These are phyloP conservation scores for Cryptus viduatorius DNA, from an alignment of 2,888 invertebrate species.

Conservation along the genomic window DNA sequence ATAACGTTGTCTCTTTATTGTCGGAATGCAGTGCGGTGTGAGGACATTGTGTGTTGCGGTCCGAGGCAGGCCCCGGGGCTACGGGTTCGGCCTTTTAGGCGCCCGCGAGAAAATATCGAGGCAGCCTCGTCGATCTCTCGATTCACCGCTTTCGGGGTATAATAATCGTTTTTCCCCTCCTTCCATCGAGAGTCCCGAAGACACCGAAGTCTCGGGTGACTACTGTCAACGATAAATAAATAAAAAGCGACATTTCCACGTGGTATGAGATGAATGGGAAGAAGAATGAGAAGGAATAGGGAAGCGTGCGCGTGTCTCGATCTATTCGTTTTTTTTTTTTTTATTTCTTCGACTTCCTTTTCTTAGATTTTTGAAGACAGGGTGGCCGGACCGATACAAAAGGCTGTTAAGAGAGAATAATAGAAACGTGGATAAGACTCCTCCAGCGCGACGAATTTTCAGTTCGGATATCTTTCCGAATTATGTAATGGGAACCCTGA, in stretches of 20 bases:
- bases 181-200: constrained; percentile 3
- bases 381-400: neutral
- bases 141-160: constrained; percentile 27
- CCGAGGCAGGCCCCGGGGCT: constrained; percentile 60
- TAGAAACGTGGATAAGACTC: constrained; percentile 33
- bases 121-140: constrained; percentile 54
- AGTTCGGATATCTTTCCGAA: constrained; percentile 38
- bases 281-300: constrained; percentile 45
- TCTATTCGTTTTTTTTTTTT: constrained; percentile 32
- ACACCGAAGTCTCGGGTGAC: constrained; percentile 50
- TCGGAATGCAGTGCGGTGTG: constrained; percentile 68
- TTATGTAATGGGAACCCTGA: constrained; percentile 48
- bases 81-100: constrained; percentile 59
- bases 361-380: constrained; percentile 26
- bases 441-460: constrained; percentile 37
- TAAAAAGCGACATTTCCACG: constrained; percentile 53
- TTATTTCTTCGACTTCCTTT: constrained; percentile 31
- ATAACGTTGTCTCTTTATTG: constrained; percentile 70
- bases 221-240: constrained; percentile 61
- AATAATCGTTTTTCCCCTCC: constrained; percentile 21
- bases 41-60: constrained; percentile 74
- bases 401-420: constrained; percentile 14
- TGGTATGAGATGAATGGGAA: constrained; percentile 42
- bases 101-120: constrained; percentile 44
- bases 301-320: constrained; percentile 60